phyloP scores from a whole-genome alignment of 2,888 invertebrate species.

The Sarcophaga subvicina region DNA sequence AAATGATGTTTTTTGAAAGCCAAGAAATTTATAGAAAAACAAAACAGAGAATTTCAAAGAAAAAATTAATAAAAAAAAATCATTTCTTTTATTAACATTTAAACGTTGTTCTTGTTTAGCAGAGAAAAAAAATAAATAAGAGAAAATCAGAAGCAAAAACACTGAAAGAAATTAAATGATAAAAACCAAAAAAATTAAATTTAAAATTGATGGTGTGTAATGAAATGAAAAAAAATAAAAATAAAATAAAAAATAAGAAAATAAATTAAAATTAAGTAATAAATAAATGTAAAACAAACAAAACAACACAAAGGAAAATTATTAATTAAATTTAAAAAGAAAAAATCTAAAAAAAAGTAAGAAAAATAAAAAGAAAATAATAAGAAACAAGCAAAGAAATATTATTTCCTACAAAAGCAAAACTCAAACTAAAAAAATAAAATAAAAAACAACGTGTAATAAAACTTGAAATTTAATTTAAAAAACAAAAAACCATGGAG shows the following conservation, averaged over 20 bases:
- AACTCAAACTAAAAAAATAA: conserved; percentile 65
- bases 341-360: conserved; percentile 16
- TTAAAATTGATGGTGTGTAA: conserved; percentile 72
- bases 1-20: conserved; percentile 58
- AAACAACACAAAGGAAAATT: conserved; percentile 50
- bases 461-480: conserved; percentile 71
- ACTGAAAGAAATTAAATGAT: too few relatives aligned
- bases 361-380: conserved; percentile 2
- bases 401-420: conserved; percentile 67
- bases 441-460: conserved; percentile 74
- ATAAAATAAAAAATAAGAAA: conserved; percentile 72
- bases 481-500: conserved; percentile 54
- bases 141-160: conserved; percentile 10
- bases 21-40: conserved; percentile 55
- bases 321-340: conserved; percentile 30
- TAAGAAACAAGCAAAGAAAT: conserved; percentile 11
- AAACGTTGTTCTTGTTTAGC: conserved; percentile 79
- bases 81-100: conserved; percentile 74
- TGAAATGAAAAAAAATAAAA: conserved; percentile 64
- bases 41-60: conserved; percentile 30
- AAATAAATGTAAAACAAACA: conserved; percentile 63
- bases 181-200: conserved; percentile 68
- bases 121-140: conserved; percentile 59
- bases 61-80: conserved; percentile 69
- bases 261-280: conserved; percentile 66